phyloP scores from a whole-genome alignment of 2,113 vertebrate genomes.

The Empidonax alnorum region DNA sequence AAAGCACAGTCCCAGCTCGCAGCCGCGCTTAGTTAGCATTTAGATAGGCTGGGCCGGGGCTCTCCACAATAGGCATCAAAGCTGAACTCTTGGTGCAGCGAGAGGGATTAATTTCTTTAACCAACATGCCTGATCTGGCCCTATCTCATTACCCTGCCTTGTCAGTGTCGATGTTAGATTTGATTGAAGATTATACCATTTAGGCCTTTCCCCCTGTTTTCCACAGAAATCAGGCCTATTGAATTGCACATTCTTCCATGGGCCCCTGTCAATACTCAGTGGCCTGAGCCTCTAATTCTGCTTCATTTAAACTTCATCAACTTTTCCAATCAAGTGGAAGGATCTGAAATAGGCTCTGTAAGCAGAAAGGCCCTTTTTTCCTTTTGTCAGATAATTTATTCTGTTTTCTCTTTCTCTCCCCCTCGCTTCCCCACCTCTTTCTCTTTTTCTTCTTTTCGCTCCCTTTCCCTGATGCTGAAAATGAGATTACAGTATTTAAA shows the following conservation, averaged over 20 bases:
- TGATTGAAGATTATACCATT: conserved; percentile 99
- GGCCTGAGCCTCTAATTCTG: conserved; percentile 98
- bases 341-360: conserved; percentile 83
- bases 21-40: conserved; percentile 93
- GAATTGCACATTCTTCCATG: conserved; percentile 63
- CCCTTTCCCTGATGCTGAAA: conserved; percentile 91
- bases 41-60: conserved; percentile 92
- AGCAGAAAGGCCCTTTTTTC: conserved; percentile 75
- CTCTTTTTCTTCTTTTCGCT: conserved; percentile 80
- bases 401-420: conserved; percentile 72
- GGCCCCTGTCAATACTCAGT: conserved; percentile 75
- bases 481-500: conserved; percentile 99
- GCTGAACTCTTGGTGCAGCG: conserved; percentile 76
- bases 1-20: conserved; percentile 76
- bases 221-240: conserved; percentile 80
- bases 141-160: conserved; percentile 95
- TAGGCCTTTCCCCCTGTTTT: conserved; percentile 83
- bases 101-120: conserved; percentile 86
- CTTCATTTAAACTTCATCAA: conserved; percentile 99
- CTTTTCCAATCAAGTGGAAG: conserved; percentile 99
- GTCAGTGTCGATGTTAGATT: conserved; percentile 89
- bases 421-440: conserved; percentile 59
- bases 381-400: conserved; percentile 86
- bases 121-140: conserved; percentile 87
- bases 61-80: conserved; percentile 89